Conservation (phyloP, 30 jellyfish, hydroid and myxozoan genomes). For the Catostylus mosaicus region DNA sequence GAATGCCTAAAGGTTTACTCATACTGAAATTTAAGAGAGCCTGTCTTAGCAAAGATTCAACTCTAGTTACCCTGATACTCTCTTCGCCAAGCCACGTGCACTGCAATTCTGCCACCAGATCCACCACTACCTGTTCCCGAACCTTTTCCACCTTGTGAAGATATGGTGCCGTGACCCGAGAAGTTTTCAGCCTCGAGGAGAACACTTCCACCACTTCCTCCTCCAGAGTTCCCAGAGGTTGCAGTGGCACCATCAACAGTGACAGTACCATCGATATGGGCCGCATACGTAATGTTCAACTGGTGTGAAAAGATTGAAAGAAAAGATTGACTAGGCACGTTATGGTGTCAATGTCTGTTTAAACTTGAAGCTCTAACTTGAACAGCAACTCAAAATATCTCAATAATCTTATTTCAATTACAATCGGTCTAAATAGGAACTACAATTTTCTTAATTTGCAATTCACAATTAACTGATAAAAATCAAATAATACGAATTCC, state of each 20-base stretch:
- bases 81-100: conserved; percentile 61
- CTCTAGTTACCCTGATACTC: conserved; percentile 46
- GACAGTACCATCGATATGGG: conserved; percentile 58
- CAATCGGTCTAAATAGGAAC: too few species aligned
- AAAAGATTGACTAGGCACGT: too few species aligned
- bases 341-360: neutral
- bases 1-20: too few species aligned
- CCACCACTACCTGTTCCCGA: conserved; percentile 68
- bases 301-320: neutral
- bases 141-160: conserved; percentile 60
- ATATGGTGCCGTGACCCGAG: conserved; percentile 61
- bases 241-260: conserved; percentile 53
- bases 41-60: neutral
- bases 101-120: conserved; percentile 74
- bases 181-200: conserved; percentile 60
- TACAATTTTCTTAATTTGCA: too few species aligned
- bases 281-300: conserved; percentile 48
- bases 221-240: conserved; percentile 36
- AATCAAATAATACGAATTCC: too few species aligned
- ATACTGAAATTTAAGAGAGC: neutral
- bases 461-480: too few species aligned
- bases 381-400: too few species aligned
- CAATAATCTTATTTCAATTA: too few species aligned
- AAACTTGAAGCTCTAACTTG: neutral
- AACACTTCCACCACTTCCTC: conserved; percentile 76